Evolutionary conservation across 1,140 invertebrate genomes (phyloP), one percentile per base, ranked within the genome.

Genomic region (Apolygus lucorum): DNA sequence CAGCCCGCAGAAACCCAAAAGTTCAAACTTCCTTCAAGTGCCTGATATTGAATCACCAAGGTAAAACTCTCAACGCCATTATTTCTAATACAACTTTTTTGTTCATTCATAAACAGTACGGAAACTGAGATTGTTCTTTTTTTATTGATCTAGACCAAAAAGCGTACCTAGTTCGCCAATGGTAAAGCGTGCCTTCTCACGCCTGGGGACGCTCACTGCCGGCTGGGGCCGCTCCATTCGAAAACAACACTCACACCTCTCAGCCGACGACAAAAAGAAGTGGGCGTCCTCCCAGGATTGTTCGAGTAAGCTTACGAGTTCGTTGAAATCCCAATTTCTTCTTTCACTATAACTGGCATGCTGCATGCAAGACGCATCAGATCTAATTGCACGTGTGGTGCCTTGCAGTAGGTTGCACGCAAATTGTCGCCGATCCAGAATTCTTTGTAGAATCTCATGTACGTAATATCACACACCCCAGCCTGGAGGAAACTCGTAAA

Each of bases 131-230:
- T n/a, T n/a, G n/a, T n/a, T n/a, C n/a, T n/a, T n/a, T n/a, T 42
- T 42, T 17, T 42, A 8, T 17, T 17, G 34, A 8, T 81, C 76
- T 79, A 87, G 91, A 76, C 91, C 92, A 71, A 95, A 95, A 83
- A 94, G 92, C 78, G 92, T 95, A 29, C 92, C 93, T 1, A 93
- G 91, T 73, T 95, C 92, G 29, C 93, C 93, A n/a, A 95, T 94
- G 90, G 91, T 95, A 71, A 93, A 93, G 79, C 84, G 93, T 28
- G 92, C 92, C 1, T 94, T 96, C 77, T 92, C 90, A 2, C 83
- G 92, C 28, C 80, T 96, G 63, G 91, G 92, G 14, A 93, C 89
- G 2, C 88, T 95, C 69, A 95, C 92, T 8, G 90, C 92, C 0
- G 91, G 92, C 63, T 95, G 92, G 90, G 92, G 92, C 2, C 82